These are phyloP conservation scores for Diarsia dahlii DNA, from an alignment of 2,888 invertebrate genomes.

Conservation along the genomic window DNA sequence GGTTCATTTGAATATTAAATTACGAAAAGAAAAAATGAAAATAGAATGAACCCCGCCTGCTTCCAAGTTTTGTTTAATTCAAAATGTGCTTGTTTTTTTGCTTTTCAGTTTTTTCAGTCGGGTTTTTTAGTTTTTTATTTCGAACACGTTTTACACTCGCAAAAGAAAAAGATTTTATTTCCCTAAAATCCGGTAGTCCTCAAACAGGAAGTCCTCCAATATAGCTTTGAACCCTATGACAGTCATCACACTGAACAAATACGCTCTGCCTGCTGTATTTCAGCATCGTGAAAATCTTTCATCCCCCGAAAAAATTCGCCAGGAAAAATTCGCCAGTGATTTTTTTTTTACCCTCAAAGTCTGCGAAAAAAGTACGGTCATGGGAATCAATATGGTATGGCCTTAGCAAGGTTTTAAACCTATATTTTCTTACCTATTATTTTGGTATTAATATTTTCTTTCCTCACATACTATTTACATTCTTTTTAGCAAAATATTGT, in stretches of 20 bases:
- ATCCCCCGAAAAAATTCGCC: slow-evolving; percentile 14
- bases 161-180: slow-evolving; percentile 2
- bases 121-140: too few relatives aligned
- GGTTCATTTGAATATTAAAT: too few relatives aligned
- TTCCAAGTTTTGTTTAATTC: too few relatives aligned
- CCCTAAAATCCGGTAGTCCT: slow-evolving; percentile 19
- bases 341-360: neutral
- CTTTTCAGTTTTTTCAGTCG: too few relatives aligned
- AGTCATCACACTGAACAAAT: slow-evolving; percentile 29
- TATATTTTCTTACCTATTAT: too few relatives aligned
- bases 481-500: too few relatives aligned
- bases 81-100: too few relatives aligned
- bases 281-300: slow-evolving; percentile 9
- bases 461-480: too few relatives aligned
- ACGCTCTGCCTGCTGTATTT: slow-evolving; percentile 12
- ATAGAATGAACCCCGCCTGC: too few relatives aligned
- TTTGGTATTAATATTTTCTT: too few relatives aligned
- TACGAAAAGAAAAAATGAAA: too few relatives aligned
- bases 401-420: too few relatives aligned
- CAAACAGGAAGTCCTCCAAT: neutral
- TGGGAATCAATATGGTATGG: neutral
- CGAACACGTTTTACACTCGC: neutral
- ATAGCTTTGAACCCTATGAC: slow-evolving; percentile 5
- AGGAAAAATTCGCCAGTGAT: neutral
- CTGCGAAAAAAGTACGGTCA: slow-evolving; percentile 13